Conservation (phyloP, 2,888 invertebrate genomes). For the Drosophila neonasuta region DNA sequence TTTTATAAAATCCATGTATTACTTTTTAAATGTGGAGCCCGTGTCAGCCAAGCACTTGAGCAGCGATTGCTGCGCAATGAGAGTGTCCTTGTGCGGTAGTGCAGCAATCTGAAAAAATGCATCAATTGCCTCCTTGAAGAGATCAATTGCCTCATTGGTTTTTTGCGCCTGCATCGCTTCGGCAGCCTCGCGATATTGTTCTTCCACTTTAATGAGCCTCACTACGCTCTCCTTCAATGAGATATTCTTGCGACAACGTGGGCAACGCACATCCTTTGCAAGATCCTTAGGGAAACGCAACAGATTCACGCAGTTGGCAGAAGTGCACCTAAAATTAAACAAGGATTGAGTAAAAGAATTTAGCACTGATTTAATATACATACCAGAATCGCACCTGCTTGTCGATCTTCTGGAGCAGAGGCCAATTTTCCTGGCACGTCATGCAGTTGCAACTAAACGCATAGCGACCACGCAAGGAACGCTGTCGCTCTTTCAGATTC, state of each 20-base stretch:
- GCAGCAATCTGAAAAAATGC: constrained; percentile 85
- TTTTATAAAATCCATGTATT: constrained; percentile 9
- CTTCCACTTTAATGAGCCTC: constrained; percentile 83
- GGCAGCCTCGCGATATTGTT: constrained; percentile 83
- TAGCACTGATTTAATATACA: too few species aligned
- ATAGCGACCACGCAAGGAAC: constrained; percentile 87
- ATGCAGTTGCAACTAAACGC: constrained; percentile 90
- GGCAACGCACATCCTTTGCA: constrained; percentile 83
- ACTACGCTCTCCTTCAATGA: constrained; percentile 82
- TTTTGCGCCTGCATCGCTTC: constrained; percentile 83
- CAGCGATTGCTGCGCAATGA: constrained; percentile 88
- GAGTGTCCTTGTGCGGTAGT: constrained; percentile 87
- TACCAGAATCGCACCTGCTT: constrained; percentile 81
- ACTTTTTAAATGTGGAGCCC: constrained; percentile 73
- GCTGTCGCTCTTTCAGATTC: constrained; percentile 84
- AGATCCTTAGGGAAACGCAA: constrained; percentile 83
- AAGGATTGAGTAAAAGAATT: background rate
- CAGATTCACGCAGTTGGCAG: constrained; percentile 82
- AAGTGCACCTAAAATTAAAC: constrained; percentile 83
- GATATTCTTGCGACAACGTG: constrained; percentile 83
- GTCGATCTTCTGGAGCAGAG: constrained; percentile 85
- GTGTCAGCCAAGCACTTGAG: constrained; percentile 85
- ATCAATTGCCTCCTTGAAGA: constrained; percentile 85
- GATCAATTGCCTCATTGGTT: constrained; percentile 83
- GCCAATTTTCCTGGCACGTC: constrained; percentile 90